Evolutionary conservation across 1,140 invertebrate species (phyloP).

Genomic region (Latrodectus geometricus): DNA sequence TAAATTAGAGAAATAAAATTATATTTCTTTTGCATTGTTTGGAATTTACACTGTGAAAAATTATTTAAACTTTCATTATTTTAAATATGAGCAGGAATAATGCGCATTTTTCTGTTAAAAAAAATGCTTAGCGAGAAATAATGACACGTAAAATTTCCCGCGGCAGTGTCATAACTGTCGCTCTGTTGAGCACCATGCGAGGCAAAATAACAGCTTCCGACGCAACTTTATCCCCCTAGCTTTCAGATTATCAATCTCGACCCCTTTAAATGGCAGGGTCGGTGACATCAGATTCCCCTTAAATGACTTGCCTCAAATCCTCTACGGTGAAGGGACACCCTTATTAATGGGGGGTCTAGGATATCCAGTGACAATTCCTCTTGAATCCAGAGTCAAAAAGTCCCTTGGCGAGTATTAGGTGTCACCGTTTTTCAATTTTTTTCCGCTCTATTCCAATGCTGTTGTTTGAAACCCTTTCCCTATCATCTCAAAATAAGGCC

Average conservation of each 20-base stretch:
- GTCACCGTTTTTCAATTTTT: not conserved
- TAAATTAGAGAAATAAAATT: too few relatives aligned
- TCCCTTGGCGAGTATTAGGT: not conserved
- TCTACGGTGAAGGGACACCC: not conserved
- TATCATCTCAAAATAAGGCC: not conserved
- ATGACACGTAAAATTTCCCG: too few relatives aligned
- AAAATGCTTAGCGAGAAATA: too few relatives aligned
- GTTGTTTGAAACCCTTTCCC: not conserved
- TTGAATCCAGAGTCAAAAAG: conserved; percentile 18
- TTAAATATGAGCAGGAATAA: too few relatives aligned
- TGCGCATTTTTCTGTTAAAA: too few relatives aligned
- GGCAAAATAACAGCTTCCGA: conserved; percentile 35
- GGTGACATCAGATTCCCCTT: conserved; percentile 24
- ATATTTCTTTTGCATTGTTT: too few relatives aligned
- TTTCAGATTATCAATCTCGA: conserved; percentile 31
- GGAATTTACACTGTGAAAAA: too few relatives aligned
- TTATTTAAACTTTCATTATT: too few relatives aligned
- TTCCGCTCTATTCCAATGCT: not conserved
- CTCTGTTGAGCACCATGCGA: not conserved
- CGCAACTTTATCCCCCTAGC: conserved; percentile 29
- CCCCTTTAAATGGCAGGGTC: conserved; percentile 38
- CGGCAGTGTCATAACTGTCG: not conserved
- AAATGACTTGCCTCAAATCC: conserved; percentile 21
- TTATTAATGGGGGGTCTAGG: conserved; percentile 28
- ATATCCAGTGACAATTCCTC: conserved; percentile 23